These are phyloP conservation scores for Ameiurus melas DNA, from an alignment of 2,113 vertebrate genomes.

Conservation along the genomic window DNA sequence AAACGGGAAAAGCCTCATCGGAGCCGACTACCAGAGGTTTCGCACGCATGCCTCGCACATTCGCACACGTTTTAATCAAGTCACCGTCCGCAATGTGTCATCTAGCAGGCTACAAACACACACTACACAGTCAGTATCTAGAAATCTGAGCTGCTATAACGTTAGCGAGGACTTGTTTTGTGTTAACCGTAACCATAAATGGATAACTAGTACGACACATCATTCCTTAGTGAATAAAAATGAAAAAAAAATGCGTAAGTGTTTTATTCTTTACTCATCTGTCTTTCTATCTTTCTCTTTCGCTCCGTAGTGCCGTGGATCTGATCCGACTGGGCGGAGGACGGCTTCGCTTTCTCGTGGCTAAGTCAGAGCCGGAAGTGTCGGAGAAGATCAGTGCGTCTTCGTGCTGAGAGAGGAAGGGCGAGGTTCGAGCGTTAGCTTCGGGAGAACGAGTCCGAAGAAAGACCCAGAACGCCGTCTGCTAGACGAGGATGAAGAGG, in stretches of 20 bases:
- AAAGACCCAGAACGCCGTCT: neutral
- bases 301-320: slow-evolving; percentile 82
- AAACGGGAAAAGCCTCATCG: slow-evolving; percentile 87
- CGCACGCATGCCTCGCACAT: slow-evolving; percentile 35
- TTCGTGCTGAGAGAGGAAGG: slow-evolving; percentile 68
- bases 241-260: no score
- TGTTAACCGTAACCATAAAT: neutral
- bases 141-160: neutral
- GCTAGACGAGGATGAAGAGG: neutral
- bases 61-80: slow-evolving; percentile 8
- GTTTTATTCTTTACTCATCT: neutral
- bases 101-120: neutral
- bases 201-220: neutral
- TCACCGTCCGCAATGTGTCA: neutral
- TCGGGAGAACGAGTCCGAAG: neutral
- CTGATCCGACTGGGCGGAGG: slow-evolving; percentile 89
- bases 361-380: slow-evolving; percentile 86
- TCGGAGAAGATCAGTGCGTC: slow-evolving; percentile 89
- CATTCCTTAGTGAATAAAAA: no score
- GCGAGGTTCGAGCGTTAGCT: slow-evolving; percentile 3
- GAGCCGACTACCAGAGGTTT: slow-evolving; percentile 92
- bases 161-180: neutral
- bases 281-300: slow-evolving; percentile 9
- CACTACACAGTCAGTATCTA: neutral
- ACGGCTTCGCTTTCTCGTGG: slow-evolving; percentile 88